Conservation (phyloP, 2,113 vertebrate genomes). For the Dipodomys ordii region DNA sequence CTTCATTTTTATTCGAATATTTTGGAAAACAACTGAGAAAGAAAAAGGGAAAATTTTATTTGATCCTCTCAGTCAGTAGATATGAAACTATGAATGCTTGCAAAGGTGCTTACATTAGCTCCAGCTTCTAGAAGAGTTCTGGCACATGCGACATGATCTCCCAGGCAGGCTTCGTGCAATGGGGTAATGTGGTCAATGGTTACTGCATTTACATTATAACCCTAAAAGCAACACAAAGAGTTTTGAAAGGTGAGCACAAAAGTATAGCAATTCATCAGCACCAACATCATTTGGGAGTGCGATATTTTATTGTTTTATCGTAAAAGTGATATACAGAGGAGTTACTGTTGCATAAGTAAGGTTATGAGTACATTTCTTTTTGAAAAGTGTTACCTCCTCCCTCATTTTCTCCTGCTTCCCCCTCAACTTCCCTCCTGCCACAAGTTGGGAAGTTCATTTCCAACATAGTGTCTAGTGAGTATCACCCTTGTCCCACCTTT, state of each 20-base stretch:
- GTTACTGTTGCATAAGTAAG: no score
- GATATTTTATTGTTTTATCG: no score
- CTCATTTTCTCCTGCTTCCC: no score
- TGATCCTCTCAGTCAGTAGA: not conserved
- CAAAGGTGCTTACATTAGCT: slow-evolving; percentile 91
- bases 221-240: slow-evolving; percentile 85
- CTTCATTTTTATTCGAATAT: not conserved
- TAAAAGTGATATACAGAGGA: no score
- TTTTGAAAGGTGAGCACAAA: slow-evolving; percentile 51
- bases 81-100: not conserved
- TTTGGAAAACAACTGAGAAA: not conserved
- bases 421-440: no score
- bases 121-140: slow-evolving; percentile 95
- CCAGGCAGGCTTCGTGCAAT: slow-evolving; percentile 96
- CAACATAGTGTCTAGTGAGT: no score
- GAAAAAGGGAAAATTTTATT: not conserved
- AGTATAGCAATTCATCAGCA: not conserved
- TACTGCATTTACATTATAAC: slow-evolving; percentile 94
- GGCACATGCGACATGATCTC: slow-evolving; percentile 94
- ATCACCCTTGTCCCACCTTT: no score
- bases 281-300: not conserved
- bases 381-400: no score
- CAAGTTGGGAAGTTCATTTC: no score
- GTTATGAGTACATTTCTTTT: no score
- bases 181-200: slow-evolving; percentile 97